A percentile compares a stretch with the other conserved stretches of the same genome.
Conservation (phyloP, 1,140 invertebrate genomes). For the Drosophila simulans region DNA sequence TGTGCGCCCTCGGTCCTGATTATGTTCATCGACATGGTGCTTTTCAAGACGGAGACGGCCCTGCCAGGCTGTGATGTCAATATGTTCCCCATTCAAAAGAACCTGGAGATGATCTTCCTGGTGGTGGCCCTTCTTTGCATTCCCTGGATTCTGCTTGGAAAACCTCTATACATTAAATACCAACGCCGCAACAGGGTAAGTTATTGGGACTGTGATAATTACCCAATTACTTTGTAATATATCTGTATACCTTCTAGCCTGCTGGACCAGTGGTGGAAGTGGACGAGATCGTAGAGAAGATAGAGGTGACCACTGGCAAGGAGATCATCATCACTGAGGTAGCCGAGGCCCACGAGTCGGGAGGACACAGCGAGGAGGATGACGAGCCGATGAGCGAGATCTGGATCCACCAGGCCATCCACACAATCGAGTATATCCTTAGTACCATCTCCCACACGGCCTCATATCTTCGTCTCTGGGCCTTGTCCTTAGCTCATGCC, state of each 20-base stretch:
- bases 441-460: conserved; percentile 98
- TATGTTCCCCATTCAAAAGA: conserved; percentile 90
- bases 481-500: conserved; percentile 96
- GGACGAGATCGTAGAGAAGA: conserved; percentile 69
- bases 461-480: conserved; percentile 98
- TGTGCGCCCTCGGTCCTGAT: conserved; percentile 96
- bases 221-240: not conserved
- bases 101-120: conserved; percentile 90
- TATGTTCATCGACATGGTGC: conserved; percentile 96
- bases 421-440: conserved; percentile 98
- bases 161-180: conserved; percentile 90
- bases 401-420: conserved; percentile 96
- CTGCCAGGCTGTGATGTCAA: conserved; percentile 86
- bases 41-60: conserved; percentile 87
- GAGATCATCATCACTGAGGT: conserved; percentile 66
- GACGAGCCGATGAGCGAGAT: conserved; percentile 91
- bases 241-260: conserved; percentile 5
- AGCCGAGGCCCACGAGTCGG: conserved; percentile 51
- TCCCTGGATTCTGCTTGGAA: conserved; percentile 95
- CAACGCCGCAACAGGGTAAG: conserved; percentile 53
- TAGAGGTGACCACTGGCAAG: conserved; percentile 63
- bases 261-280: conserved; percentile 17
- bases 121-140: conserved; percentile 92
- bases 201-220: not conserved
- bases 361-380: conserved; percentile 85